Evolutionary conservation across 2,113 vertebrate species (phyloP).

Genomic region (Spea multiplicata): DNA sequence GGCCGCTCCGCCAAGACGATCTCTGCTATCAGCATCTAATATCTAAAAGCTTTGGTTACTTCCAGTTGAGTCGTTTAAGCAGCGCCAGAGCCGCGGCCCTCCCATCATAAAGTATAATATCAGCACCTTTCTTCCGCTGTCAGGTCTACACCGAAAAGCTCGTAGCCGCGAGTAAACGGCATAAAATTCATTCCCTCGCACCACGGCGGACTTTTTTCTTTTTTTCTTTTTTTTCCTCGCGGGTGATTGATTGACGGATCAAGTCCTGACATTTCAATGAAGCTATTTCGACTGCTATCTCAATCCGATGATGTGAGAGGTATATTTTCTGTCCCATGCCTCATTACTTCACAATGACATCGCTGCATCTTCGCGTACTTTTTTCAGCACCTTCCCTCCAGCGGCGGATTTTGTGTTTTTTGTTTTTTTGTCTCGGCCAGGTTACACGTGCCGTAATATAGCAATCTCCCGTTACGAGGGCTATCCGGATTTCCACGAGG

Average conservation of each 20-base stretch:
- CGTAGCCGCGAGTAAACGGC: slow-evolving; percentile 98
- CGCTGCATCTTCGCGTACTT: slow-evolving; percentile 99
- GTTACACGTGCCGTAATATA: slow-evolving; percentile 80
- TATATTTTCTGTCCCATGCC: slow-evolving; percentile 99
- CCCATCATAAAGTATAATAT: slow-evolving; percentile 86
- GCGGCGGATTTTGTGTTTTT: slow-evolving; percentile 77
- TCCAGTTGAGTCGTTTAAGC: background rate
- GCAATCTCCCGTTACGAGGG: background rate
- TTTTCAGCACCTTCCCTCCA: slow-evolving; percentile 93
- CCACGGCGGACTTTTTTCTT: slow-evolving; percentile 68
- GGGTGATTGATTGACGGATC: slow-evolving; percentile 99
- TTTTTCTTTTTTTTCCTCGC: slow-evolving; percentile 82
- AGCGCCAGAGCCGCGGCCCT: slow-evolving; percentile 42
- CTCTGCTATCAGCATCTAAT: too few relatives aligned
- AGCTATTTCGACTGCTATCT: slow-evolving; percentile 99
- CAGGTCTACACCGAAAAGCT: slow-evolving; percentile 94
- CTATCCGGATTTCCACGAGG: too few relatives aligned
- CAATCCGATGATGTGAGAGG: slow-evolving; percentile 99
- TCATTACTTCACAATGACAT: slow-evolving; percentile 99
- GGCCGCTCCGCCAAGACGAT: too few relatives aligned
- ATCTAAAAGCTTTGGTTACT: background rate
- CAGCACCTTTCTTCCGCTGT: slow-evolving; percentile 83
- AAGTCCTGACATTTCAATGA: slow-evolving; percentile 99
- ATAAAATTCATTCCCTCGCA: slow-evolving; percentile 88
- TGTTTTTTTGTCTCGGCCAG: slow-evolving; percentile 73